phyloP scores from a whole-genome alignment of 2,113 vertebrate genomes.

The Gnathonemus longibarbis region DNA sequence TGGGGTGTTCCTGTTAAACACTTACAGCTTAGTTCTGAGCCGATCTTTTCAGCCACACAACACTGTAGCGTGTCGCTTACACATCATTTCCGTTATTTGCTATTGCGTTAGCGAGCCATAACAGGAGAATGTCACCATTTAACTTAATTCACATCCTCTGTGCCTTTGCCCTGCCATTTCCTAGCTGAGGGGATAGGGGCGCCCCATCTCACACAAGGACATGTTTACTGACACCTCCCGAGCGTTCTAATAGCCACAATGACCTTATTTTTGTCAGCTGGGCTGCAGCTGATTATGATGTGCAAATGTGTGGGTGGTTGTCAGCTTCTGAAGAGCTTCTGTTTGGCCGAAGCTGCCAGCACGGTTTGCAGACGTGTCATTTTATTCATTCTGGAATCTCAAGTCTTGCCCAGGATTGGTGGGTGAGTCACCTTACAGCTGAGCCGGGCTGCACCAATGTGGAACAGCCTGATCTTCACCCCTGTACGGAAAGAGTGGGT shows the following conservation, averaged over 20 bases:
- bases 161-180: not conserved
- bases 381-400: not conserved
- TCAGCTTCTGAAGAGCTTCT: not conserved
- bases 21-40: not conserved
- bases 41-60: not conserved
- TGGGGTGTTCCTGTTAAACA: not conserved
- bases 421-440: not conserved
- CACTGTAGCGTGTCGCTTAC: not conserved
- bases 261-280: not conserved
- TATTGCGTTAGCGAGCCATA: not conserved
- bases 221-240: not conserved
- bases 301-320: not conserved
- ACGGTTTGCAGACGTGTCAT: not conserved
- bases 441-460: not conserved
- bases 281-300: not conserved
- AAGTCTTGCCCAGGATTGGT: not conserved
- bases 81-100: not conserved
- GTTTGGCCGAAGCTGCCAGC: not conserved
- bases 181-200: too few relatives aligned
- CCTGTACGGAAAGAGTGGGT: not conserved
- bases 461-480: not conserved
- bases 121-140: not conserved
- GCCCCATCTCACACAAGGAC: not conserved
- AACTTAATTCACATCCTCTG: slow-evolving; percentile 17
- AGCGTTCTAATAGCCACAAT: not conserved